These are phyloP conservation scores for Tiaroga cobitis DNA, from an alignment of 2,797 vertebrate genomes.

Conservation along the genomic window DNA sequence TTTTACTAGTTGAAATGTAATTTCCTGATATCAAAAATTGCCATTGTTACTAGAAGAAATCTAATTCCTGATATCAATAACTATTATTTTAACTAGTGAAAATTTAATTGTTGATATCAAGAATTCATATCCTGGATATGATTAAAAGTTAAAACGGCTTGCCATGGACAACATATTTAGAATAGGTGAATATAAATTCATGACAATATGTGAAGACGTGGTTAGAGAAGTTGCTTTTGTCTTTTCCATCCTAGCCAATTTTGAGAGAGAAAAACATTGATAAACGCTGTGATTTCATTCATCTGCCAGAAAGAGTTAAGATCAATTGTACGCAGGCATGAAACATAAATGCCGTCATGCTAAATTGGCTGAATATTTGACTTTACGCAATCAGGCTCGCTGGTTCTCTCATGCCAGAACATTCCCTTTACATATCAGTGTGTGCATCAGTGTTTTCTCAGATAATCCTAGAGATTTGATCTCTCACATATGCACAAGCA, in stretches of 20 bases:
- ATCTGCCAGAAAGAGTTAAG: background rate
- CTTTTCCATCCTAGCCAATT: background rate
- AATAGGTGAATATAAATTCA: background rate
- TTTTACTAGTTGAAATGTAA: no score
- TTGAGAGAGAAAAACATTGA: background rate
- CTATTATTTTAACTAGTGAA: no score
- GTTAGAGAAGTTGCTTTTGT: background rate
- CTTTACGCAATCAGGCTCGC: background rate
- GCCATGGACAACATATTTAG: constrained; percentile 33
- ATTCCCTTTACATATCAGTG: background rate
- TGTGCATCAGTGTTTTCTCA: constrained; percentile 70
- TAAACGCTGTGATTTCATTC: background rate
- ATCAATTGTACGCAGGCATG: no score
- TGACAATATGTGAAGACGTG: background rate
- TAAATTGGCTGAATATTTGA: constrained; percentile 1
- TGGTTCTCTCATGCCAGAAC: background rate
- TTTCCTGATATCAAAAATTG: no score
- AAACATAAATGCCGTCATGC: background rate
- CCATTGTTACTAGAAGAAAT: no score
- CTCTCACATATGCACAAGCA: no score
- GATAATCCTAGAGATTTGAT: constrained; percentile 89
- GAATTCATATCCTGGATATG: no score
- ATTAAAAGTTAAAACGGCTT: no score
- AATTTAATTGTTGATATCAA: no score
- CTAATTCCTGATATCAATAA: no score